Evolutionary conservation across 2,888 invertebrate species (phyloP).

Genomic region (Adelphocoris suturalis): DNA sequence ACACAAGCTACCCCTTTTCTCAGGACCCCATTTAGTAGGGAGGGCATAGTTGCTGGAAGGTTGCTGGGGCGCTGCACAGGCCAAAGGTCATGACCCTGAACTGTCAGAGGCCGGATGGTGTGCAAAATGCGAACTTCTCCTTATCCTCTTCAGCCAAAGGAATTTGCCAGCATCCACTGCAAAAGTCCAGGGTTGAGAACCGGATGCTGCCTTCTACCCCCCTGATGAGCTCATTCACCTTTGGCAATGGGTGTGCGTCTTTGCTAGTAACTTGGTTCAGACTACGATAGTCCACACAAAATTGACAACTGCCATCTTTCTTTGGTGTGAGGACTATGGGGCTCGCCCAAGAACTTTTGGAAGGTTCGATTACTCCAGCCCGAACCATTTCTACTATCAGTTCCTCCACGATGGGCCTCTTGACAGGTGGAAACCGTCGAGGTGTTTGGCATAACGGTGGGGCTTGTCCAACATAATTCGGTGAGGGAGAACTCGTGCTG

Average conservation of each 20-base stretch:
- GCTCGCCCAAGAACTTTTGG: slow-evolving; percentile 77
- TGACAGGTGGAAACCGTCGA: neutral
- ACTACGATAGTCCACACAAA: slow-evolving; percentile 77
- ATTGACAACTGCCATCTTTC: slow-evolving; percentile 73
- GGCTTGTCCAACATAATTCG: neutral
- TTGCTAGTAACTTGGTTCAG: slow-evolving; percentile 76
- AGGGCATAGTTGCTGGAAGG: slow-evolving; percentile 11
- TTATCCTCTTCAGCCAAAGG: slow-evolving; percentile 16
- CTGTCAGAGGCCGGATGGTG: slow-evolving; percentile 14
- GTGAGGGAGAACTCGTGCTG: neutral
- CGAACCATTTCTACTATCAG: slow-evolving; percentile 73
- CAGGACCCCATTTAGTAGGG: neutral
- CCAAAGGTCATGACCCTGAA: slow-evolving; percentile 38
- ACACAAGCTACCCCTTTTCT: neutral
- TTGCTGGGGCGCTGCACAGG: slow-evolving; percentile 23
- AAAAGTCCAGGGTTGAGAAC: slow-evolving; percentile 29
- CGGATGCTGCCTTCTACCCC: neutral
- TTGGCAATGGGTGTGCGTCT: neutral
- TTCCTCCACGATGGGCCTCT: neutral
- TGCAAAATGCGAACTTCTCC: slow-evolving; percentile 11
- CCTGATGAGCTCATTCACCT: neutral
- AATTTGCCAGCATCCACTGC: slow-evolving; percentile 28
- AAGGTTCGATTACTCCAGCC: slow-evolving; percentile 77
- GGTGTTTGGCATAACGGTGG: neutral
- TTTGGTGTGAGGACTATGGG: slow-evolving; percentile 76